Base-by-base conservation (phyloP, 2,797 vertebrate genomes). In the Parauchenoglanis punctatus region DNA sequence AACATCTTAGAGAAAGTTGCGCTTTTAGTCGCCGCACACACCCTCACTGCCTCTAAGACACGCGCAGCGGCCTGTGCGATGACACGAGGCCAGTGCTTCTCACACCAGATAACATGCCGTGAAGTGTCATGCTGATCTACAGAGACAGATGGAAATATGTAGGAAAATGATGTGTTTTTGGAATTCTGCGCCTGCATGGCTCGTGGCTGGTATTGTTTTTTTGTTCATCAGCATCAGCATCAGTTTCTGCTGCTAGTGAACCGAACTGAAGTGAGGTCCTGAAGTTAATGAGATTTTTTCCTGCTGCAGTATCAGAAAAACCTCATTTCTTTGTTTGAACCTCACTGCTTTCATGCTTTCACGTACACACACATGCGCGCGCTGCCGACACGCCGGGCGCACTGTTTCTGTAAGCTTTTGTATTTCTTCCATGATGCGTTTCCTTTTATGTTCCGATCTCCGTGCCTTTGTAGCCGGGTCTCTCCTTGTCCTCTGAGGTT, bases 401-500 rank as follows among this genome's bases (percentile, higher is more conserved):
- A 10, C 54, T 35, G 18, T 56, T 56, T 31, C 23, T 18, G 5
- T 2, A 35, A 20, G 7, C 65, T 70, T n/a, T 72, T 67, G 35
- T 35, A 73, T 76, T 25, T 86, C 44, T 44, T 46, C 15, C 18
- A 4, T 58, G 49, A 25, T n/a, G 13, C 15, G 12, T 70, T 58
- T 70, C 28, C 68, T 56, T 67, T 82, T 18, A 23, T 68, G 54
- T 23, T 65, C 6, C 73, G 59, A 68, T 81, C 72, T 77, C 85
- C 0, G 4, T 6, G 82, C 23, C 49, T 72, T 49, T 49, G 25
- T 75, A 54, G 59, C 59, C 10, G 31, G 59, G 18, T 35, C 76
- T 85, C 75, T 81, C 35, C 56, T 12, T 72, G 86, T 93, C 85
- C 83, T 89, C 63, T 86, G 86, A 92, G 93, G 92, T 93, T 93